Base-by-base conservation (phyloP, 2,113 vertebrate genomes). In the Neogobius melanostomus region DNA sequence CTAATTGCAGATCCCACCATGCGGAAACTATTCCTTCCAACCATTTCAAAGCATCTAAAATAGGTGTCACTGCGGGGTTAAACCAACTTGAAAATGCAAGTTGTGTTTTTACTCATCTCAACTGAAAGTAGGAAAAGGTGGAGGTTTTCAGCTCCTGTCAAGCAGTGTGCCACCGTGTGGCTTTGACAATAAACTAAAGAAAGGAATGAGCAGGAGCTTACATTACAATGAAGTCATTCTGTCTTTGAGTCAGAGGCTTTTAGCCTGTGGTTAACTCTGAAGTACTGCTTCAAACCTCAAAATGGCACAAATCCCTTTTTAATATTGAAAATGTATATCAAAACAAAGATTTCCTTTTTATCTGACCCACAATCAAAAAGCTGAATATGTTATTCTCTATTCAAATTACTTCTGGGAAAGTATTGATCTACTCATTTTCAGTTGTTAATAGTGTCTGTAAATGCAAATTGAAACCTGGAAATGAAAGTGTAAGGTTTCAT, bases 51-150 rank as follows among this genome's bases (percentile, higher is more conserved):
- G 86, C 87, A 78, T 81, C 67, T 79, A 82, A 85, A 86, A 82
- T 86, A 88, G 86, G 86, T 90, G 87, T 90, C 89, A 90, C 80
- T 62, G 87, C 74, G 76, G 87, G 91, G 90, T 92, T 90, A 91
- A 85, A 85, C 75, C 71, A 85, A 83, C 90, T 85, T 85, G 50
- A 80, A 81, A 87, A 89, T 82, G 74, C 75, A 77, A 86, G 84
- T 71, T 47, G 36, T 69, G 73, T 81, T 89, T 89, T 80, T 77
- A 76, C 72, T 71, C 68, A 52, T 59, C 52, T 2, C 12, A 9
- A 1, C 52, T 12, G 44, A 65, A 73, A 66, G 77, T 75, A 67
- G 21, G 44, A 28, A 61, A 64, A 75, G 64, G 60, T 48, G 52
- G 64, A 59, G 50, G 66, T 75, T 78, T 7, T 7, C 59, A 74